These are phyloP conservation scores for Trachelipus rathkii DNA, from an alignment of 1,140 invertebrate genomes.

Conservation along the genomic window DNA sequence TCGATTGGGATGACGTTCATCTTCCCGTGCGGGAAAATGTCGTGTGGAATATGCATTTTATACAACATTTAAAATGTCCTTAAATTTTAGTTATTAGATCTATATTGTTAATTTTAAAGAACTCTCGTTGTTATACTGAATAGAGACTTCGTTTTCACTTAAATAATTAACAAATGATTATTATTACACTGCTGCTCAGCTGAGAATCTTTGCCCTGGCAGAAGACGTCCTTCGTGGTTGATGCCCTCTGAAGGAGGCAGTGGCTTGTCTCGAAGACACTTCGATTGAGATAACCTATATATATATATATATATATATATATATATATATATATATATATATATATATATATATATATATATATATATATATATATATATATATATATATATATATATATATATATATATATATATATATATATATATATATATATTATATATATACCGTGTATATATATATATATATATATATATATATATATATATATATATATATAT, in stretches of 20 bases:
- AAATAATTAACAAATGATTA: too few species aligned
- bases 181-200: constrained; percentile 25
- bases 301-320: constrained; percentile 28
- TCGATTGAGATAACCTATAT: constrained; percentile 13
- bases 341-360: constrained; percentile 22
- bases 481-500: constrained; percentile 17
- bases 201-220: constrained; percentile 26
- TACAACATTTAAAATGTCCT: too few species aligned
- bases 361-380: constrained; percentile 23
- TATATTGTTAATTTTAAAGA: too few species aligned
- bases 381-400: constrained; percentile 18
- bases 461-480: constrained; percentile 18
- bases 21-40: too few species aligned
- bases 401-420: constrained; percentile 22
- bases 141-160: too few species aligned
- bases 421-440: constrained; percentile 18
- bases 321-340: constrained; percentile 19
- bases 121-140: too few species aligned
- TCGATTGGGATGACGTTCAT: too few species aligned
- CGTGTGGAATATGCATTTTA: too few species aligned
- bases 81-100: too few species aligned
- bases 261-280: constrained; percentile 21
- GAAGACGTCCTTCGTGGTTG: constrained; percentile 18
- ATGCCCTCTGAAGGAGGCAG: neutral
- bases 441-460: neutral